A percentile compares a stretch with the other conserved stretches of the same genome.
Conservation (phyloP, 1,140 invertebrate species). For the Amphibalanus amphitrite region DNA sequence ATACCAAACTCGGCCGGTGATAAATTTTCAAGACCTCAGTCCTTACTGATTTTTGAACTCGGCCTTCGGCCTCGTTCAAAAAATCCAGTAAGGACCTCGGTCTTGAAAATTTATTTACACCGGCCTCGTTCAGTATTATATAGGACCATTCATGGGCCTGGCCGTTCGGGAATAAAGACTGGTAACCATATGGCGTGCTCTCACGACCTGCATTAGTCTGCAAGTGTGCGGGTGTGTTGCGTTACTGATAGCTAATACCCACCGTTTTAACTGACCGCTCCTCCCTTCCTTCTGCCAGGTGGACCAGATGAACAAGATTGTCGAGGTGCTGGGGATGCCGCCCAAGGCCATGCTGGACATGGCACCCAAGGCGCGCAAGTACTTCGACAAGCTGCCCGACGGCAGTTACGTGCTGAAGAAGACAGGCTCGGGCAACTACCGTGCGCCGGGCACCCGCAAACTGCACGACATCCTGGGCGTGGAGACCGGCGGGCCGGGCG, state of each 20-base stretch:
- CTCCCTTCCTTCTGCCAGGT: slow-evolving; percentile 33
- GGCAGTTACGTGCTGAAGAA: slow-evolving; percentile 82
- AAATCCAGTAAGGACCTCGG: too few relatives aligned
- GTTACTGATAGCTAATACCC: not conserved
- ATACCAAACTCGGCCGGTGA: too few relatives aligned
- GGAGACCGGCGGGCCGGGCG: slow-evolving; percentile 86
- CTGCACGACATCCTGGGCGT: slow-evolving; percentile 44
- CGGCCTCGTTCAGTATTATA: too few relatives aligned
- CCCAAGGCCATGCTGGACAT: slow-evolving; percentile 85
- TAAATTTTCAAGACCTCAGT: too few relatives aligned
- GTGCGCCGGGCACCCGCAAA: slow-evolving; percentile 32
- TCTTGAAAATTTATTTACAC: too few relatives aligned
- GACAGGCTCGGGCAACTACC: slow-evolving; percentile 53
- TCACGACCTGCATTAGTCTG: slow-evolving; percentile 2
- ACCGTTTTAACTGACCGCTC: not conserved
- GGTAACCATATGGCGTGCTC: not conserved
- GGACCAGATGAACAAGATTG: slow-evolving; percentile 99
- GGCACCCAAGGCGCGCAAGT: slow-evolving; percentile 90
- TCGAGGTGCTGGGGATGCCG: slow-evolving; percentile 95
- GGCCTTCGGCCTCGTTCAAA: too few relatives aligned
- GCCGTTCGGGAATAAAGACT: too few relatives aligned
- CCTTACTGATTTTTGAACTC: too few relatives aligned
- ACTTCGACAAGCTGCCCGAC: slow-evolving; percentile 88
- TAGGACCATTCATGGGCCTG: too few relatives aligned
- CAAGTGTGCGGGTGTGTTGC: not conserved